Evolutionary conservation across 2,797 vertebrate genomes (phyloP), one percentile per base, ranked within the genome.

Genomic region (Pogonophryne albipinna): DNA sequence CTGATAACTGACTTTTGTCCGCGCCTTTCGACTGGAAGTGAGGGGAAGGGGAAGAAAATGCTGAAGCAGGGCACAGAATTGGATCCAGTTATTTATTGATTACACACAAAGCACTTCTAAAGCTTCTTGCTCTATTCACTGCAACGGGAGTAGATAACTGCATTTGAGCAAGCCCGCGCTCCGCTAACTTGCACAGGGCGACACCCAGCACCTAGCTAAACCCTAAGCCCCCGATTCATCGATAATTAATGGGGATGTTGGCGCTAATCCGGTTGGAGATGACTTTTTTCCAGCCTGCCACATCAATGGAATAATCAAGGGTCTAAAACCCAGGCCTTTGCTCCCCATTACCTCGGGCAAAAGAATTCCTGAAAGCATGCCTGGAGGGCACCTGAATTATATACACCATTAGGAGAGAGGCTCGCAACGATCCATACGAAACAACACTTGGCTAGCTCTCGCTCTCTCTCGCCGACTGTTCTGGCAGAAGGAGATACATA

Each of bases 241-340:
- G 97, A 98, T 99, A 98, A 99, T 99, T 98, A 98, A 99, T 98
- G 97, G 96, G 97, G 97, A 98, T 98, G 97, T 98, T 97, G 96
- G 95, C 94, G 94, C 95, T 97, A 97, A 98, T 98, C 97, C 95
- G 95, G 94, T 93, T 94, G 94, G 96, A 97, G 96, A 97, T 97
- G 95, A 97, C 95, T 97, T 97, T 96, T 96, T 96, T 96, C 96
- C 96, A 97, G 97, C 95, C 96, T 96, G 96, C 96, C 95, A 96
- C 97, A 98, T 98, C 97, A 98, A 97, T 97, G 96, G 97, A 95
- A 98, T 99, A 99, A 99, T 98, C 96, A 97, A 96, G 97, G 95
- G 96, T 96, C 97, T 97, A 97, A 97, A 98, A 97, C 95, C 86
- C 82, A 78, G 95, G 96, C 95, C 96, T 97, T 94, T 97, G 97